A percentile compares a stretch with the other conserved stretches of the same genome.
phyloP scores from a whole-genome alignment of 2,888 invertebrate species.

The Kuschelorhynchus macadamiae region DNA sequence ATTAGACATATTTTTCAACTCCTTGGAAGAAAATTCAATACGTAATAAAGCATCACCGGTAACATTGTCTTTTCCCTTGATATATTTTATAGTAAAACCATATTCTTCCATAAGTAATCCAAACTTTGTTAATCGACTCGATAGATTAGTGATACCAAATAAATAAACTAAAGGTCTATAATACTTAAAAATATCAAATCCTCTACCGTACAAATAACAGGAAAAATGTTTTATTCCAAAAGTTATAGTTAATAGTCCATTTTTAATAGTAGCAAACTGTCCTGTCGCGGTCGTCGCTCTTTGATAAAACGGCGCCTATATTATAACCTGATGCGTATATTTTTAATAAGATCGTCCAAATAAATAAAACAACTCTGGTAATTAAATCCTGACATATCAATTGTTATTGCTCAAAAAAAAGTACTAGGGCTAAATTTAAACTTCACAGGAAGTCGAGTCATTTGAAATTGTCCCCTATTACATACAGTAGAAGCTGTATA shows the following conservation, averaged over 20 bases:
- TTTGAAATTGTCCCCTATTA: too few relatives aligned
- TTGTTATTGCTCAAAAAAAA: too few relatives aligned
- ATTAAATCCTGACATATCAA: too few relatives aligned
- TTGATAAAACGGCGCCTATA: too few relatives aligned
- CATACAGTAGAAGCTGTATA: too few relatives aligned
- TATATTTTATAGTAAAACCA: slow-evolving; percentile 9
- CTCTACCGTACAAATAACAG: slow-evolving; percentile 25
- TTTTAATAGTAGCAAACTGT: slow-evolving; percentile 40
- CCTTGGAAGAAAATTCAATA: slow-evolving; percentile 21
- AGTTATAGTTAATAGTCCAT: slow-evolving; percentile 54
- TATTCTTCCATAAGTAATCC: slow-evolving; percentile 49
- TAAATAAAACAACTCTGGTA: too few relatives aligned
- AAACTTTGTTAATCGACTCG: slow-evolving; percentile 53
- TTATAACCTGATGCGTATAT: too few relatives aligned
- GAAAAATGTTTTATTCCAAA: slow-evolving; percentile 46
- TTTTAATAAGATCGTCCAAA: too few relatives aligned
- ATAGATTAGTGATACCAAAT: slow-evolving; percentile 22
- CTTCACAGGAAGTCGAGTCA: too few relatives aligned
- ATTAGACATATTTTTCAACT: slow-evolving; percentile 41
- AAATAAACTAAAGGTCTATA: slow-evolving; percentile 19
- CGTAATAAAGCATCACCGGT: slow-evolving; percentile 29
- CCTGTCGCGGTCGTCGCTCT: too few relatives aligned
- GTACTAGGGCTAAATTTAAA: too few relatives aligned
- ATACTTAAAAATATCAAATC: slow-evolving; percentile 10
- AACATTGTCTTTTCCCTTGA: slow-evolving; percentile 19